Evolutionary conservation across 2,797 vertebrate genomes (phyloP).

Genomic region (Harpagifer antarcticus): DNA sequence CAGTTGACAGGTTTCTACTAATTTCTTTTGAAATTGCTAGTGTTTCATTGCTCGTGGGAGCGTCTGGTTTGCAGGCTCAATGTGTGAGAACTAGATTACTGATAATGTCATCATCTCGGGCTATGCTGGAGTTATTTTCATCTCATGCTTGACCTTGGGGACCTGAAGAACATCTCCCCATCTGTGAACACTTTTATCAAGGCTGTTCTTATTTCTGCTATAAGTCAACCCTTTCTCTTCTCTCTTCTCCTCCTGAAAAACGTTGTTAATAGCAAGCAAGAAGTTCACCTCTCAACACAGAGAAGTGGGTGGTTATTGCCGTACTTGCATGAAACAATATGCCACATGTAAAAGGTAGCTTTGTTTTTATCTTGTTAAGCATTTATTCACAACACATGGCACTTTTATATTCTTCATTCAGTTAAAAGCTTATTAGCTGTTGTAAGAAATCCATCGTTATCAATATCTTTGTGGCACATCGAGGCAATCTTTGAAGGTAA

Average conservation of each 20-base stretch:
- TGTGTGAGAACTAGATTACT: conserved; percentile 45
- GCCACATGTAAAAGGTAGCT: not conserved
- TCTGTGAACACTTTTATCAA: conserved; percentile 13
- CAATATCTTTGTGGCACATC: conserved; percentile 4
- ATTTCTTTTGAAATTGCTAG: conserved; percentile 25
- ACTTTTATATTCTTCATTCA: too few relatives aligned
- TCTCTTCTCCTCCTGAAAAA: not conserved
- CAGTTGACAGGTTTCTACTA: conserved; percentile 25
- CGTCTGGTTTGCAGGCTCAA: conserved; percentile 20
- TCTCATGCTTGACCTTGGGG: conserved; percentile 15
- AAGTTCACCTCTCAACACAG: not conserved
- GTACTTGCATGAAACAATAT: conserved; percentile 7
- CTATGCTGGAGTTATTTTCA: conserved; percentile 26
- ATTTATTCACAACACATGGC: not conserved
- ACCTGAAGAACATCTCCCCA: not conserved
- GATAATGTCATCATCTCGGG: conserved; percentile 51
- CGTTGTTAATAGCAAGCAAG: not conserved
- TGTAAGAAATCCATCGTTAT: conserved; percentile 20
- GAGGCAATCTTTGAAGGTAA: conserved; percentile 23
- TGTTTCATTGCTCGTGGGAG: conserved; percentile 18
- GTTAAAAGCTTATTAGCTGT: conserved; percentile 35
- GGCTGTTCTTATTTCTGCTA: not conserved
- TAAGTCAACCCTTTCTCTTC: not conserved
- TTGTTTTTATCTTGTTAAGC: conserved; percentile 9
- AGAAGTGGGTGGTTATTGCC: not conserved